Evolutionary conservation across 1,140 invertebrate genomes (phyloP), one percentile per base, ranked within the genome.

Genomic region (Heliconius himera): DNA sequence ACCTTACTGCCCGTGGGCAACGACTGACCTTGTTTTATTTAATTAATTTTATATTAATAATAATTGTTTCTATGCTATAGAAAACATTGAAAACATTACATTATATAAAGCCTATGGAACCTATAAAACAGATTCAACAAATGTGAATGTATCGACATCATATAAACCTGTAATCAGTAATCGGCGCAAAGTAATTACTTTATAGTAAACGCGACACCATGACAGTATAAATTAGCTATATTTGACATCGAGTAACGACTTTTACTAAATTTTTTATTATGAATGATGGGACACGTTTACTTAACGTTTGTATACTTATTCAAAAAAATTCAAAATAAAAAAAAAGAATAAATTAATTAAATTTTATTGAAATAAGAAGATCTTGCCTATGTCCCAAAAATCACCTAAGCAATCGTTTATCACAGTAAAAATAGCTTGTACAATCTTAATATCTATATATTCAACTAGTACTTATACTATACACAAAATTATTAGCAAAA

Each of bases 381-480:
- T 54, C 41, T 51, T 20, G 49, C 49, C 49, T 84, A 83, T 84
- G 82, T 77, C 73, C 74, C 70, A 51, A 41, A 83, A 88, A 88
- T 88, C 87, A 89, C 88, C 85, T 89, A 88, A 82, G 82, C 87
- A 84, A 88, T 78, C 87, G 73, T 76, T 87, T 89, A 88, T 89
- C 84, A 77, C 76, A 70, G 81, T 78, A 51, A 54, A 70, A 78
- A 78, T 73, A 72, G 79, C 72, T 73, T 81, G 75, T 74, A 80
- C 76, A 79, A n/a, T 74, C 82, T 73, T 79, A 41, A 73, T 74
- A 41, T 75, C 66, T 54, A 71, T 49, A 79, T 74, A 70, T 51
- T 60, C 5, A 79, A 79, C 41, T 74, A 6, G 5, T 20, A 20
- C n/a, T 56, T 70, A 54, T 38, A 36, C 5, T 70, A 70, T 9